Evolutionary conservation across 2,797 vertebrate species (phyloP), one percentile per base, ranked within the genome.

Genomic region (Spondyliosoma cantharus): DNA sequence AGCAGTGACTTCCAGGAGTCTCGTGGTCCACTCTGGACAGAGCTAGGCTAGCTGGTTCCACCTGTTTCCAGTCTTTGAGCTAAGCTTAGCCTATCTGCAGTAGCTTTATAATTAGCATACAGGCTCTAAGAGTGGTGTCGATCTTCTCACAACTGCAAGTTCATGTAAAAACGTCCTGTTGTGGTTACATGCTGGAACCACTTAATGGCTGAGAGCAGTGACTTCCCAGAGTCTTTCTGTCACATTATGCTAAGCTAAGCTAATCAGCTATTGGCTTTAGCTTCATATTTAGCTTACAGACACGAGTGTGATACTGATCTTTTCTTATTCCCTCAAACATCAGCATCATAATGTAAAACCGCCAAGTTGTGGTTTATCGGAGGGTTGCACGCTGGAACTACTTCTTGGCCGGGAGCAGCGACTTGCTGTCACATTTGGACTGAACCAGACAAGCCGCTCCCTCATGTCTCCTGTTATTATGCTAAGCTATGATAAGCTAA

Each of bases 401-500:
- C 15, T 54, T 54, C 52, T 24, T 13, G 13, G 52, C n/a, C 5
- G 5, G 22, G 13, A 53, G 52, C 52, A 53, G 52, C 2, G 52
- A 15, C 22, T 54, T 24, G 32, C 32, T 37, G 32, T 9, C 32
- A 37, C 32, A 37, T 37, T 37, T 9, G 32, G 32, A 37, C 32
- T 9, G 32, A 37, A 37, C 32, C 17, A 25, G 29, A 15, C 45
- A 29, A 20, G 13, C 57, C 1, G n/a, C 5, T 22, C 43, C 19
- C n/a, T 13, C 0, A 5, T 43, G 24, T 58, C 37, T 25, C 16
- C 54, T 22, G 19, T 49, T 52, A 50, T 53, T 29, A 56, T 32
- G 52, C 50, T 70, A 62, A 32, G 29, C 63, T 54, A 64, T 27
- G 32, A 49, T 61, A 71, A 17, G 57, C 52, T 64, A 54, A 67